These are phyloP conservation scores for Drosophila macrothrix DNA, from an alignment of 2,888 invertebrate genomes.

Conservation along the genomic window DNA sequence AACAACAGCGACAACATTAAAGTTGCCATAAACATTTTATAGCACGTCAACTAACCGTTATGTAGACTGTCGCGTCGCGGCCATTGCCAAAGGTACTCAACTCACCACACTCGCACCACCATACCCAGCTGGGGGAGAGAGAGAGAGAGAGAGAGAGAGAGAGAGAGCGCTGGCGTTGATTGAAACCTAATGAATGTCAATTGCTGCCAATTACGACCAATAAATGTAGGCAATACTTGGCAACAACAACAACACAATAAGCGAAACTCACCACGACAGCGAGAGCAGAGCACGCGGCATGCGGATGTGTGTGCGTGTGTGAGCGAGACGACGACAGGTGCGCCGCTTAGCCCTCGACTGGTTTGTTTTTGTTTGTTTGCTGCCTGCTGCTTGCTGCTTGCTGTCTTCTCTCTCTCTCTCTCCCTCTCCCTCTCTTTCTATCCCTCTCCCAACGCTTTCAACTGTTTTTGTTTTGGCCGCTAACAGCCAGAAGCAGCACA, in stretches of 20 bases:
- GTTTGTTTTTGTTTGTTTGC: conserved; percentile 31
- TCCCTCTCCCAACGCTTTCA: conserved; percentile 36
- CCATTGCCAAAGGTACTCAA: conserved; percentile 57
- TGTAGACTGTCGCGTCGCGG: conserved; percentile 43
- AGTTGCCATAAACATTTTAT: conserved; percentile 63
- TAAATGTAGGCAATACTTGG: conserved; percentile 77
- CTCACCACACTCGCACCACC: conserved; percentile 49
- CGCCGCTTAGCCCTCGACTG: conserved; percentile 53
- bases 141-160: background rate
- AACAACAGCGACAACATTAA: background rate
- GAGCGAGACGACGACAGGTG: conserved; percentile 75
- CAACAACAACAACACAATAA: conserved; percentile 28
- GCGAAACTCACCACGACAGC: conserved; percentile 47
- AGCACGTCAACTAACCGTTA: conserved; percentile 58
- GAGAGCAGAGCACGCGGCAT: conserved; percentile 28
- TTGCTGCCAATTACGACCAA: conserved; percentile 84
- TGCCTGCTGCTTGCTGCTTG: conserved; percentile 4
- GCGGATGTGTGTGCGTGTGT: conserved; percentile 37
- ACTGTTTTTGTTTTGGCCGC: conserved; percentile 35
- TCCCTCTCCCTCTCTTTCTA: background rate
- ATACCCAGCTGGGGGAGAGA: background rate
- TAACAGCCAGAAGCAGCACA: conserved; percentile 30
- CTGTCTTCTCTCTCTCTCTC: conserved; percentile 27
- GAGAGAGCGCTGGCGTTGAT: conserved; percentile 57
- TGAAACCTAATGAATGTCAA: conserved; percentile 83